Percentiles rank a stretch among this genome's conserved stretches.
Evolutionary conservation across 2,113 vertebrate species (phyloP).

Genomic region (Anolis carolinensis): DNA sequence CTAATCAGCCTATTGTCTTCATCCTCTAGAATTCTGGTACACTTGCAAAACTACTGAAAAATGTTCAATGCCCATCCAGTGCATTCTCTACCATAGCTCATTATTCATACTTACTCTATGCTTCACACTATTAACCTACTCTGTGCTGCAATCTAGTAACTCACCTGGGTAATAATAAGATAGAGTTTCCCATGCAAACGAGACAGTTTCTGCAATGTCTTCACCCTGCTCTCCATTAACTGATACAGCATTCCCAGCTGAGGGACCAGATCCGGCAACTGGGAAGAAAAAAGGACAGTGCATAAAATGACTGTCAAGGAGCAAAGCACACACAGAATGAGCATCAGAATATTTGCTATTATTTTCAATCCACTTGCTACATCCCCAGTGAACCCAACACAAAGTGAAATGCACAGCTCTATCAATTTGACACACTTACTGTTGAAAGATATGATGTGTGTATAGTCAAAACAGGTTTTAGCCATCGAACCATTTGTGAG

Average conservation of each 20-base stretch:
- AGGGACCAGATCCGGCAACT: constrained; percentile 92
- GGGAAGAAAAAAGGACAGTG: constrained; percentile 24
- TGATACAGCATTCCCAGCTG: constrained; percentile 92
- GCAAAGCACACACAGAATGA: background rate
- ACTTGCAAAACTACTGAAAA: background rate
- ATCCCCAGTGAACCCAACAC: background rate
- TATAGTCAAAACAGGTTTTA: constrained; percentile 89
- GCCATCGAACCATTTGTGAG: constrained; percentile 89
- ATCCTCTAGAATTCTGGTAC: background rate
- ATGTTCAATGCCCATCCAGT: background rate
- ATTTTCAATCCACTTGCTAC: background rate
- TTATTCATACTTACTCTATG: background rate
- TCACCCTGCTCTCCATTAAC: constrained; percentile 95
- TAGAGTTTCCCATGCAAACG: constrained; percentile 93
- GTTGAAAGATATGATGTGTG: constrained; percentile 96
- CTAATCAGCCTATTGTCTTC: background rate
- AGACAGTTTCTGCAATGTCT: constrained; percentile 90
- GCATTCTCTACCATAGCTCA: background rate
- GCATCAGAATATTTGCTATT: background rate
- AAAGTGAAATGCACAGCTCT: background rate
- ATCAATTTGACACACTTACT: constrained; percentile 76
- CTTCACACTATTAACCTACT: background rate
- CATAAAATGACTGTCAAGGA: constrained; percentile 3
- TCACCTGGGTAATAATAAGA: constrained; percentile 91
- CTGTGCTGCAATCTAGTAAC: constrained; percentile 13